Evolutionary conservation across 2,797 vertebrate genomes (phyloP).

Genomic region (Notoglanidium macrostoma): DNA sequence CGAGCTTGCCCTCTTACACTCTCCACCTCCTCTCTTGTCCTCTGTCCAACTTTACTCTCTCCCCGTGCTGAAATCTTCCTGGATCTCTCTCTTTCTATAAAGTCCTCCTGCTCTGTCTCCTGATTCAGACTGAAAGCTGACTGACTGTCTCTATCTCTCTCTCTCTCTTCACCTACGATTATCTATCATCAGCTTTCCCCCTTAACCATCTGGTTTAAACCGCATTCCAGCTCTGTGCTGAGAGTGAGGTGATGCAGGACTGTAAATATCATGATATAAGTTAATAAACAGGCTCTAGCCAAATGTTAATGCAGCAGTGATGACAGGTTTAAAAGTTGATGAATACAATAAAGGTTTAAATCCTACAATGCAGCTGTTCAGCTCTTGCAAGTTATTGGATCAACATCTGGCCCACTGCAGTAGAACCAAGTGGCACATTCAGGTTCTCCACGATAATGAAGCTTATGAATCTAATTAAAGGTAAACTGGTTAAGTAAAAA

Average conservation of each 20-base stretch:
- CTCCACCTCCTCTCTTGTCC: conserved; percentile 18
- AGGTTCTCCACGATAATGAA: not conserved
- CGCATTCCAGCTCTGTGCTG: not conserved
- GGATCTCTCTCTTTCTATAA: conserved; percentile 9
- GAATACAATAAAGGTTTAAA: not conserved
- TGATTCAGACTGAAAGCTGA: conserved; percentile 21
- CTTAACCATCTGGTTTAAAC: not conserved
- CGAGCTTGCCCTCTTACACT: not conserved
- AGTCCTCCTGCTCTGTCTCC: not conserved
- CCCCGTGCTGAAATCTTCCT: conserved; percentile 26
- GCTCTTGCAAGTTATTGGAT: not conserved
- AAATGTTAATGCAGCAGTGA: not conserved
- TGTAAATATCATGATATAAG: not conserved
- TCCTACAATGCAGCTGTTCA: not conserved
- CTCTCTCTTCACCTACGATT: not conserved
- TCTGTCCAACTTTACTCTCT: conserved; percentile 18
- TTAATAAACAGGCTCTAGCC: not conserved
- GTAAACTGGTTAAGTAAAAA: not conserved
- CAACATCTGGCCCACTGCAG: conserved; percentile 4
- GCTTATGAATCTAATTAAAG: not conserved
- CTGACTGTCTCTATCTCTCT: not conserved
- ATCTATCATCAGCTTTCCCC: not conserved
- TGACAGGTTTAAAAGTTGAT: not conserved
- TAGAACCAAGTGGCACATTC: not conserved
- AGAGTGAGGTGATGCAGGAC: not conserved